These are phyloP conservation scores for Lasius fuliginosus DNA, from an alignment of 2,888 invertebrate genomes.

Conservation along the genomic window DNA sequence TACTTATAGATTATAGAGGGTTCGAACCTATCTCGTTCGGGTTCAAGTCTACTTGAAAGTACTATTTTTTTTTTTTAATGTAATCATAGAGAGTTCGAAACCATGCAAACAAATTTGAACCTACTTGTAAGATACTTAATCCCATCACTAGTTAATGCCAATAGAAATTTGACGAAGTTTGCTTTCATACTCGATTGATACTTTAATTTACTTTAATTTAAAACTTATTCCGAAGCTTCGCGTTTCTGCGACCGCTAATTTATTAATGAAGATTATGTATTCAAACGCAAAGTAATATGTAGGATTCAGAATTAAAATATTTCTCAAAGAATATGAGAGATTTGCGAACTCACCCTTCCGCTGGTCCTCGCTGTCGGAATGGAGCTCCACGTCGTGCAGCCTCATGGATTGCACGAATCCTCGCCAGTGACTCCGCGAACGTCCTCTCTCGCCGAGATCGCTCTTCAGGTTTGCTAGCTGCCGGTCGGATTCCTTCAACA, in stretches of 20 bases:
- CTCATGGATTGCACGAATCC: constrained; percentile 83
- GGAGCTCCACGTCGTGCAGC: constrained; percentile 80
- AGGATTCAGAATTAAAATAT: background rate
- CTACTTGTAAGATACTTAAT: too few species aligned
- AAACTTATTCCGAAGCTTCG: too few species aligned
- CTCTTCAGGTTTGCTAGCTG: constrained; percentile 78
- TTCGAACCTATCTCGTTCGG: too few species aligned
- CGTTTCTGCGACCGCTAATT: background rate
- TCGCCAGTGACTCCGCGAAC: constrained; percentile 80
- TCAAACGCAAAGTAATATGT: background rate
- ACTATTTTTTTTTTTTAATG: too few species aligned
- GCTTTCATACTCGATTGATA: background rate
- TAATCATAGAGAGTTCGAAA: too few species aligned
- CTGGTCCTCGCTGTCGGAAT: constrained; percentile 82
- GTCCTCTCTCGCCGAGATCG: constrained; percentile 76
- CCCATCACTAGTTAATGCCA: too few species aligned
- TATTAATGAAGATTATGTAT: background rate
- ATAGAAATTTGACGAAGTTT: background rate
- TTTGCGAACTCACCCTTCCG: constrained; percentile 77
- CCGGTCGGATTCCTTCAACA: constrained; percentile 80
- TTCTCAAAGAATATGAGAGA: background rate
- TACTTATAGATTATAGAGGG: too few species aligned
- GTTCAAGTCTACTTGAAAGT: too few species aligned
- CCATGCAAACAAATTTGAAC: too few species aligned
- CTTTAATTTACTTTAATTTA: too few species aligned